Base-by-base conservation (phyloP, 2,113 vertebrate genomes). In the Patagioenas fasciata region DNA sequence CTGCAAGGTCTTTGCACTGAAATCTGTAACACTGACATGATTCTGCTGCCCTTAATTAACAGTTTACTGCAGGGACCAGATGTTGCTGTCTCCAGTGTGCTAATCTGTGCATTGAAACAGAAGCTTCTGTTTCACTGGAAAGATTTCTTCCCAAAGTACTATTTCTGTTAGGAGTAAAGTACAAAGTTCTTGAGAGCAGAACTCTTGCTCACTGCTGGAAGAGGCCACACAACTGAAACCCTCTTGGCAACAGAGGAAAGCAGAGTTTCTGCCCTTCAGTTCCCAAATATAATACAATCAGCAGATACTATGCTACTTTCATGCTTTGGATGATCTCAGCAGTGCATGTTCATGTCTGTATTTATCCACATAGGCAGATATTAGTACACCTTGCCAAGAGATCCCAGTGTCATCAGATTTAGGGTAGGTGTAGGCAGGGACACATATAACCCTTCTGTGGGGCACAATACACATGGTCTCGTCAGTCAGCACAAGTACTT, bases 261-360 rank as follows among this genome's bases (percentile, higher is more conserved):
- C 4, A 53, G 11, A 73, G 23, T n/a, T 34, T 1, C 5, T 32
- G 20, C 48, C 34, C 42, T 82, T 73, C 2, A 3, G 4, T 70
- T 83, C 21, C 60, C 51, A 88, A 57, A 73, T 20, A 40, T 71
- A 47, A 47, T 20, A 40, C 75, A 40, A 54, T 6, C 28, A 51
- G 18, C 29, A 80, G 56, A 67, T 82, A 51, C 80, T 53, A 29
- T 47, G 34, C 60, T 57, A 5, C 36, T 70, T 60, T 44, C 36
- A 11, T 13, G 29, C 73, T 70, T 58, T 31, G 36, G 56, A 38
- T 57, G 31, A 70, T 58, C 32, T 31, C 25, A 48, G 61, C 53
- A 73, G 65, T 10, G 2, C 3, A 2, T 0, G 4, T 29, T 11
- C 5, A 28, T 1, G 3, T 17, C 13, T 51, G 47, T 11, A 57